Evolutionary conservation across 2,113 vertebrate genomes (phyloP), one percentile per base, ranked within the genome.

Genomic region (Ciconia stormi): DNA sequence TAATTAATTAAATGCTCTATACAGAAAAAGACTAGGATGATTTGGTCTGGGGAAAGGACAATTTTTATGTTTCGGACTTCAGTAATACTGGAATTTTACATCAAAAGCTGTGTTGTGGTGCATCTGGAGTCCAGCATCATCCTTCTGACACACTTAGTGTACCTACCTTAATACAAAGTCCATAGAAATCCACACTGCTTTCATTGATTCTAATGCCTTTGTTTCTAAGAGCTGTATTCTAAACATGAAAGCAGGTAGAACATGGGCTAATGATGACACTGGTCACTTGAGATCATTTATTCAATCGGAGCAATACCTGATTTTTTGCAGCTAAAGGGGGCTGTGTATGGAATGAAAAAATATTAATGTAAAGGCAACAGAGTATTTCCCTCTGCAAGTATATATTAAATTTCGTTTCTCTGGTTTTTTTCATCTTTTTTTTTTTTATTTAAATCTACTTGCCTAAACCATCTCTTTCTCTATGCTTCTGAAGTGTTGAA

Each of bases 61-160:
- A 23, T 19, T 76, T 86, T 36, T 59, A 4, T 42, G 5, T 53
- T 77, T 77, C 30, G 36, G 46, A 4, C 14, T 56, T 52, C 12
- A 50, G 13, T 30, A 86, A 47, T 47, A 36, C 36, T 38, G 22
- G 13, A 27, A 32, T 78, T 66, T 78, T 50, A 34, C 12, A 42
- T 23, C 13, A n/a, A 42, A 87, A 46, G 8, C 27, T 66, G 3
- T 10, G 4, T 17, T 53, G 9, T 46, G 25, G 16, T 81, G 23
- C 11, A 11, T 55, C 63, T 72, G 27, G 16, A 69, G 36, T 26
- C 29, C 62, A 44, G 13, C 10, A 42, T 30, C 56, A 20, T 70
- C 1, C 21, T 65, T 15, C 62, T 32, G 34, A 30, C 0, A 0
- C 25, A 14, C 16, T 78, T 55, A 1, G 7, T 25, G 22, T 62